Evolutionary conservation across 35 echinoderm and acorn worm species (phyloP), one percentile per base, ranked within the genome.

Genomic region (Strongylocentrotus purpuratus): DNA sequence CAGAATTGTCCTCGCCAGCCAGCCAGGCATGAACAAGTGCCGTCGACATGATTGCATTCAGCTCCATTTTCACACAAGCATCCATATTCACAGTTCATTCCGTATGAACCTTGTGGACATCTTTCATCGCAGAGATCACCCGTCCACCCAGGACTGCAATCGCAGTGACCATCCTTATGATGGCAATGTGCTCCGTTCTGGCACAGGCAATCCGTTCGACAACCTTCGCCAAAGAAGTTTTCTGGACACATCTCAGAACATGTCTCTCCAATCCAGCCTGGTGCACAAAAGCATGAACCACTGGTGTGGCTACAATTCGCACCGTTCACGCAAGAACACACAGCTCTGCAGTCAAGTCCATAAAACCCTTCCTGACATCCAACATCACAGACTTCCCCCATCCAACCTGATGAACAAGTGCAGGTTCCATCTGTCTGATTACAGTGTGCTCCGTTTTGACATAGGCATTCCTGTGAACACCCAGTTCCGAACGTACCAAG

Each of bases 361-460:
- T 96, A 99, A 78, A 85, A 96, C 28, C 97, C 97, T 22, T 92
- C 61, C 28, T 65, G 11, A 59, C 97, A 99, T 94, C 45, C 85
- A 31, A 95, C 94, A 25, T 94, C 87, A 20, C 96, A 97, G 18
- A 58, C 18, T 60, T 50, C 41, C 32, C 96, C 98, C 25, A 32
- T 47, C 96, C 94, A 98, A 50, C 95, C n/a, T n/a, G n/a, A n/a
- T n/a, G n/a, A n/a, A n/a, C n/a, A n/a, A n/a, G n/a, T n/a, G n/a
- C n/a, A n/a, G n/a, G n/a, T n/a, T n/a, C n/a, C n/a, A n/a, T n/a
- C n/a, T n/a, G n/a, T n/a, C n/a, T n/a, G n/a, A 55, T 97, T 85
- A 46, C 98, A 99, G 32, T 48, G 48, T 33, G 91, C 95, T 47
- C 95, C 97, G 86, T 99, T 97, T 33, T 93, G 92, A 86, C 98